Base-by-base conservation (phyloP, 1,140 invertebrate genomes). In the Lepidurus arcticus region DNA sequence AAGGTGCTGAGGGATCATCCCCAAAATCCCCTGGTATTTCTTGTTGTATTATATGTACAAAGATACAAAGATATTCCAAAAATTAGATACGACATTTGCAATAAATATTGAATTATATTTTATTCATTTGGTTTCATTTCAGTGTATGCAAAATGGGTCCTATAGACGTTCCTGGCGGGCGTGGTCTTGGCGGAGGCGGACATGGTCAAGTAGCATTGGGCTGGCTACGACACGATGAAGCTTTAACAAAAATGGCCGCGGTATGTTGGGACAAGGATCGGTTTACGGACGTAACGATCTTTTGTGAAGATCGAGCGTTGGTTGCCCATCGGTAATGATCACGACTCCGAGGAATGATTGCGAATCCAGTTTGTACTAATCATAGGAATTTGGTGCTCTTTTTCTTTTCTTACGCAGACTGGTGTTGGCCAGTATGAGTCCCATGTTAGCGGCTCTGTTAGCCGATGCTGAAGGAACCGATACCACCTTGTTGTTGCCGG, bases 341-440 rank as follows among this genome's bases (percentile, higher is more conserved):
- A 44, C 16, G 21, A 4, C 47, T 47, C 42, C 3, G 34, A 34
- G 2, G 34, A 34, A 34, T 34, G 65, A 21, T 13, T 45, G 5
- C 6, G 13, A 4, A 24, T n/a, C 13, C 4, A 24, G 42, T 75
- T 42, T 75, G 3, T 75, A 16, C 42, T 13, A 75, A 13, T 13
- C 13, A 75, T 73, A 3, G 65, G n/a, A n/a, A 24, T 73, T 24
- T 5, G n/a, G n/a, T 3, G 24, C 65, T 73, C 65, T 24, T 26
- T 7, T 73, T 78, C n/a, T 13, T 16, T 5, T 43, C 1, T 73
- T 42, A 42, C 21, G 1, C 53, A 80, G 79, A 77, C 42, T 80
- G n/a, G 79, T 80, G 10, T 74, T 80, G 45, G 79, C 79, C 13
- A 80, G 79, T 53, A 80, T 80, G 79, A 77, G 75, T 24, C 79